Percentiles rank a stretch among this genome's conserved stretches.
Evolutionary conservation across 1,140 invertebrate species (phyloP).

Genomic region (Bombus consobrinus): DNA sequence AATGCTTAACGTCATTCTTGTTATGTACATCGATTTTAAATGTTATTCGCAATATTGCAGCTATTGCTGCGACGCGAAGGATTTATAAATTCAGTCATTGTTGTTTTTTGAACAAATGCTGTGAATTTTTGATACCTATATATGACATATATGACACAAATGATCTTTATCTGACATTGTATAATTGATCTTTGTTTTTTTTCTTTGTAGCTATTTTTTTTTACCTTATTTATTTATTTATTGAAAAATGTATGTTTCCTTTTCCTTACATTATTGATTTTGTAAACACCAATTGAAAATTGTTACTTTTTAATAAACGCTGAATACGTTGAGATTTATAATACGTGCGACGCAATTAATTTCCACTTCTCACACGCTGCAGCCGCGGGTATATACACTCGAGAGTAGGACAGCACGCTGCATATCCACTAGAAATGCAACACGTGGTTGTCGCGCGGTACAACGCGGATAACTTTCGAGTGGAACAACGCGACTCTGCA

Average conservation of each 20-base stretch:
- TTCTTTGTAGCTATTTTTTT: background rate
- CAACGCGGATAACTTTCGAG: conserved; percentile 41
- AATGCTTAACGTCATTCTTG: background rate
- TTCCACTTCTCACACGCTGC: conserved; percentile 14
- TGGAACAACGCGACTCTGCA: background rate
- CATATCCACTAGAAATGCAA: conserved; percentile 63
- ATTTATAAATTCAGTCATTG: background rate
- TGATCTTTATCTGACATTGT: too few species aligned
- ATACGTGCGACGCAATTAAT: conserved; percentile 21
- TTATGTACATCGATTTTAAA: background rate
- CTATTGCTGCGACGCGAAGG: background rate
- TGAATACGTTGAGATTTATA: background rate
- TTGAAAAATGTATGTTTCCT: background rate
- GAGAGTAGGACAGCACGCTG: conserved; percentile 20
- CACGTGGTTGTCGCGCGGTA: conserved; percentile 66
- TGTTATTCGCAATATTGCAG: background rate
- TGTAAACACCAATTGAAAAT: background rate
- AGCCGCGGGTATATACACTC: background rate
- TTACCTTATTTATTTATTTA: conserved; percentile 11
- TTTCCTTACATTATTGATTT: background rate
- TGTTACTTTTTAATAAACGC: conserved; percentile 29
- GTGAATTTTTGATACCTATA: background rate
- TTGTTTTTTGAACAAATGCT: background rate
- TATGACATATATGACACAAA: too few species aligned
- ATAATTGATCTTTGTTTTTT: background rate